Percentiles rank a stretch among this genome's conserved stretches.
Conservation (phyloP, 2,888 invertebrate genomes). For the Stenoptilia bipunctidactyla region DNA sequence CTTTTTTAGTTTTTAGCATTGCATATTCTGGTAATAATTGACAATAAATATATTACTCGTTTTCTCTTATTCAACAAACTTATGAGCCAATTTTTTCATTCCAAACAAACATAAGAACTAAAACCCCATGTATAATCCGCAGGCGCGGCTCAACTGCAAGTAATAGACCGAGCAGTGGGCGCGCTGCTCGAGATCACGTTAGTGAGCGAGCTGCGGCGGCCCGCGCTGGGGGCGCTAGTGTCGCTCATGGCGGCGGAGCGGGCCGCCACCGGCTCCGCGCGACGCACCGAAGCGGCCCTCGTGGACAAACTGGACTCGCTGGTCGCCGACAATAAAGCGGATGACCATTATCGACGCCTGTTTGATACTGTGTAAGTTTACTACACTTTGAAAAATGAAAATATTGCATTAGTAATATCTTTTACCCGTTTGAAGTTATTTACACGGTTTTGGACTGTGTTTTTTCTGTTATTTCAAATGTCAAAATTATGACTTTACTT, state of each 20-base stretch:
- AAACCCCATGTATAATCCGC: too few species aligned
- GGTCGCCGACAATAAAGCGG: conserved; percentile 94
- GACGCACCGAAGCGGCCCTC: conserved; percentile 91
- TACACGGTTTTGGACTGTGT: too few species aligned
- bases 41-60: not conserved
- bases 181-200: conserved; percentile 94
- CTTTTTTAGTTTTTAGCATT: not conserved
- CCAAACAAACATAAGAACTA: too few species aligned
- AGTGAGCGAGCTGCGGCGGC: conserved; percentile 90
- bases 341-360: conserved; percentile 92
- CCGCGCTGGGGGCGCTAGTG: conserved; percentile 92
- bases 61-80: too few species aligned
- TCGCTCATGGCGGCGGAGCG: conserved; percentile 97
- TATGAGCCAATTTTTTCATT: too few species aligned
- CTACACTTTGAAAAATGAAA: too few species aligned
- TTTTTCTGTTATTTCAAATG: too few species aligned
- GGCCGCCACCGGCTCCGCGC: conserved; percentile 84
- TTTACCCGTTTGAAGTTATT: too few species aligned
- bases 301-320: conserved; percentile 94
- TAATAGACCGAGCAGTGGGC: conserved; percentile 94
- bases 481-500: conserved; percentile 11
- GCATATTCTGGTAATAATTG: not conserved
- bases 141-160: conserved; percentile 88
- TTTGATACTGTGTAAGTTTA: conserved; percentile 97
- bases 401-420: too few species aligned